Evolutionary conservation across 37 sponge, comb jelly and placozoan species (phyloP).

Genomic region (Agelas oroides): DNA sequence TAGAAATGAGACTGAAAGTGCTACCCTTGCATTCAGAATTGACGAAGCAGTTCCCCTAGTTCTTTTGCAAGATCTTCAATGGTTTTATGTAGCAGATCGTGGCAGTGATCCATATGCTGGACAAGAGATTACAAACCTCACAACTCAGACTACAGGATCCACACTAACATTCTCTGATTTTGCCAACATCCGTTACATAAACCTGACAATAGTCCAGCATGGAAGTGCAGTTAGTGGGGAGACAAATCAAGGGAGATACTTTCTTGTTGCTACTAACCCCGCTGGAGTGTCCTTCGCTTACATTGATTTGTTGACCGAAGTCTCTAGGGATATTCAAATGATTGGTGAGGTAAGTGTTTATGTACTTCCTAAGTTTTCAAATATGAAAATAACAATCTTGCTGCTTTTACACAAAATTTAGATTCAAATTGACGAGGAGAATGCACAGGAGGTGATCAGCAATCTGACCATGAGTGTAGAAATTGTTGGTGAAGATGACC

Average conservation of each 20-base stretch:
- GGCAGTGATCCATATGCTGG: neutral
- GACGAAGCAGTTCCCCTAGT: conserved; percentile 57
- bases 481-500: too few relatives aligned
- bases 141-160: conserved; percentile 25
- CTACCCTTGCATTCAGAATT: conserved; percentile 42
- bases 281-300: neutral
- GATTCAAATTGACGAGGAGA: too few relatives aligned
- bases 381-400: too few relatives aligned
- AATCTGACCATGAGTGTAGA: too few relatives aligned
- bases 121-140: conserved; percentile 38
- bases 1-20: conserved; percentile 11
- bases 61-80: conserved; percentile 11
- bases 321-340: too few relatives aligned
- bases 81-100: conserved; percentile 66
- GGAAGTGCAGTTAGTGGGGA: neutral
- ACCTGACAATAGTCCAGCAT: conserved; percentile 40
- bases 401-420: too few relatives aligned
- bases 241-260: conserved; percentile 72
- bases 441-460: too few relatives aligned
- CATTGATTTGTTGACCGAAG: conserved; percentile 47
- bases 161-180: too few relatives aligned
- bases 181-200: neutral
- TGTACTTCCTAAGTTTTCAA: too few relatives aligned
- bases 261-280: conserved; percentile 49
- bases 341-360: too few relatives aligned